phyloP scores from a whole-genome alignment of 2,797 vertebrate species.

The Picus viridis region DNA sequence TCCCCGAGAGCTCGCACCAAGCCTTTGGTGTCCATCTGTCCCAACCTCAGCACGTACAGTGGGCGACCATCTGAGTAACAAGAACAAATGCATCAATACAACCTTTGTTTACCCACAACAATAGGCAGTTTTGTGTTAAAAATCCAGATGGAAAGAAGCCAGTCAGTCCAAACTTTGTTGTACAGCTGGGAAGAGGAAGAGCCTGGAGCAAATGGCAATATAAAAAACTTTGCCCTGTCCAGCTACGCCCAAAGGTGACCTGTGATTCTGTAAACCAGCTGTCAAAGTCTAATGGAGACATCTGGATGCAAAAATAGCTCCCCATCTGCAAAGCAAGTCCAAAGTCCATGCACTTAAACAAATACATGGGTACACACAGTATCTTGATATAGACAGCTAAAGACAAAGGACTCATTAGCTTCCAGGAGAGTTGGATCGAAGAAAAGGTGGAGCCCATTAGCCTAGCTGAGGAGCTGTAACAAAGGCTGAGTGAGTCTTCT shows the following conservation, averaged over 20 bases:
- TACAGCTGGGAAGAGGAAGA: neutral
- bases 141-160: neutral
- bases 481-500: neutral
- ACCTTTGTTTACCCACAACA: neutral
- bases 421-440: neutral
- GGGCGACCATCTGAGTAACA: slow-evolving; percentile 90
- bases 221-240: neutral
- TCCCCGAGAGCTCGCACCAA: slow-evolving; percentile 95
- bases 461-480: neutral
- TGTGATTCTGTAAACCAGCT: neutral
- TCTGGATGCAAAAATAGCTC: neutral
- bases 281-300: neutral
- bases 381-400: neutral
- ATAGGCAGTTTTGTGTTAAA: neutral
- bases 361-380: neutral
- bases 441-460: neutral
- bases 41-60: slow-evolving; percentile 92
- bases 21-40: slow-evolving; percentile 99
- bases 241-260: neutral
- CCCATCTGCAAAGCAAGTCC: neutral
- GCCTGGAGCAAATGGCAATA: neutral
- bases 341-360: neutral
- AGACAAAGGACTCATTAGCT: neutral
- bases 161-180: neutral
- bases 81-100: neutral